A percentile compares a stretch with the other conserved stretches of the same genome.
Evolutionary conservation across 2,888 invertebrate genomes (phyloP).

Genomic region (Thyatira batis): DNA sequence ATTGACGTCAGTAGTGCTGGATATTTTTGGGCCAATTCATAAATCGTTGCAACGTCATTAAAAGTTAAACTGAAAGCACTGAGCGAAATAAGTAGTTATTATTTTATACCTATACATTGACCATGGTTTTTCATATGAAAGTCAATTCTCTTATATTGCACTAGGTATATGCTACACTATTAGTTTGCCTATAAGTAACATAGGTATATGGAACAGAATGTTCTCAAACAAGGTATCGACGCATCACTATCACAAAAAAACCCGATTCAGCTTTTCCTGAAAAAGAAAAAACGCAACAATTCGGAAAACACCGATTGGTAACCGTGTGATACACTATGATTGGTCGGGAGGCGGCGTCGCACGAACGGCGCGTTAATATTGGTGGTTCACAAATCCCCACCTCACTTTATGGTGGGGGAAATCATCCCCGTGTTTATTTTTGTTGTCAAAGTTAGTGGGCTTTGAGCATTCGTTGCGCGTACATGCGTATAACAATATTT

Average conservation of each 20-base stretch:
- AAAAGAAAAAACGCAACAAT: constrained; percentile 46
- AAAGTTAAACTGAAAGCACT: too few species aligned
- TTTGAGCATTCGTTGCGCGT: constrained; percentile 63
- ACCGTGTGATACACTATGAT: constrained; percentile 32
- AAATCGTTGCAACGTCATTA: too few species aligned
- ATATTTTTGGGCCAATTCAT: too few species aligned
- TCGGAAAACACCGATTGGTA: constrained; percentile 55
- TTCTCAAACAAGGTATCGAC: constrained; percentile 25
- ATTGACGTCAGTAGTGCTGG: too few species aligned
- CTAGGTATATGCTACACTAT: not conserved
- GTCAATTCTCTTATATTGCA: not conserved
- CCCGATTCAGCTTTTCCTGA: constrained; percentile 57
- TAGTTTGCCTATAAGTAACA: not conserved
- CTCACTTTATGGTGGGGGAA: constrained; percentile 51
- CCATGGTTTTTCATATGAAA: too few species aligned
- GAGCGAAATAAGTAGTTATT: not conserved
- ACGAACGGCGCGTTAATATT: constrained; percentile 39
- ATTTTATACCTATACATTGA: not conserved
- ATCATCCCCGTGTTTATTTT: constrained; percentile 79
- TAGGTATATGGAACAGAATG: not conserved
- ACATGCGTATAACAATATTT: constrained; percentile 39
- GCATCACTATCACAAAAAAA: constrained; percentile 55
- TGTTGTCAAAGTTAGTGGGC: constrained; percentile 75
- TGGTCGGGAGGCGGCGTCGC: constrained; percentile 65
- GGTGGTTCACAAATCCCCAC: constrained; percentile 50